These are phyloP conservation scores for Herpailurus yagouaroundi DNA, from an alignment of 2,113 vertebrate genomes.

Conservation along the genomic window DNA sequence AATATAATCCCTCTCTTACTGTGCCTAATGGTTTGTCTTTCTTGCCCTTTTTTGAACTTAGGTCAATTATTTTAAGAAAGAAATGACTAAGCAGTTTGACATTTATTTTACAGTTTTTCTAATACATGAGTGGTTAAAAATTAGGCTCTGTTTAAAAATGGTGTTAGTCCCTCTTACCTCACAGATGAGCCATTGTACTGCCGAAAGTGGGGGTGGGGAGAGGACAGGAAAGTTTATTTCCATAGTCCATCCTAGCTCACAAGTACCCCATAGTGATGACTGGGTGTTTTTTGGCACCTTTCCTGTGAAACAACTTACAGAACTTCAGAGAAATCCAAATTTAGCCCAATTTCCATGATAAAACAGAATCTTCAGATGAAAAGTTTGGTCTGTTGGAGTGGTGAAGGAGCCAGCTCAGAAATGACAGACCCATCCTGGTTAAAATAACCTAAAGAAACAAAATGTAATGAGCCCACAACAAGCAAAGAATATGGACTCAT, in stretches of 20 bases:
- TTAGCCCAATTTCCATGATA: slow-evolving; percentile 43
- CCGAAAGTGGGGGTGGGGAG: slow-evolving; percentile 63
- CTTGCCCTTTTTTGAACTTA: slow-evolving; percentile 55
- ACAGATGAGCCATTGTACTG: slow-evolving; percentile 82
- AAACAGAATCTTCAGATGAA: slow-evolving; percentile 32
- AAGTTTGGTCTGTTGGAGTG: neutral
- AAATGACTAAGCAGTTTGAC: slow-evolving; percentile 78
- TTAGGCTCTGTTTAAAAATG: slow-evolving; percentile 78
- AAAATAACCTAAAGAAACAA: neutral
- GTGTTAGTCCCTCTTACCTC: slow-evolving; percentile 72
- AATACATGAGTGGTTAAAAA: slow-evolving; percentile 69
- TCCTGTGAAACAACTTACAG: slow-evolving; percentile 49
- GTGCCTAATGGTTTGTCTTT: slow-evolving; percentile 57
- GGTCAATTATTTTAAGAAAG: slow-evolving; percentile 77
- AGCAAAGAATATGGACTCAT: neutral
- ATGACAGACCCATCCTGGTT: neutral
- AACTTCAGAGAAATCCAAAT: slow-evolving; percentile 33
- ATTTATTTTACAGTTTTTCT: slow-evolving; percentile 79
- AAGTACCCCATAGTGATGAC: slow-evolving; percentile 54
- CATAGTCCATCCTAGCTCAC: slow-evolving; percentile 41
- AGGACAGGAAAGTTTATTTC: slow-evolving; percentile 59
- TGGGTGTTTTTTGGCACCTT: slow-evolving; percentile 44
- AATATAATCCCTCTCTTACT: slow-evolving; percentile 43
- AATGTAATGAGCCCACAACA: neutral
- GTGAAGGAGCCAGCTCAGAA: neutral